Conservation (phyloP, 92 coral and sea anemone species). For the Actinernus sp. region DNA sequence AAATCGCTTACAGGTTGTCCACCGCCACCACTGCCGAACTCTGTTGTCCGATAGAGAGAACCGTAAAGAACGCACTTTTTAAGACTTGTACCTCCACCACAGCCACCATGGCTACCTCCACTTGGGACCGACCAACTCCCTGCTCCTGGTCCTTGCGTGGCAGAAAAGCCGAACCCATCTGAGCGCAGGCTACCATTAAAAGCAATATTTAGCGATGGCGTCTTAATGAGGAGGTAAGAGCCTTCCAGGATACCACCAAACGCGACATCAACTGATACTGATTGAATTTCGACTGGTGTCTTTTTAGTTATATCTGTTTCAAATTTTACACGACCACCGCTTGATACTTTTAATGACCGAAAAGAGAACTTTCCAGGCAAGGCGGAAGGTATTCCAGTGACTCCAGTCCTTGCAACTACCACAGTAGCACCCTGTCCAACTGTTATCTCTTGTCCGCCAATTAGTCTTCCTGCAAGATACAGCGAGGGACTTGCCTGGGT, state of each 20-base stretch:
- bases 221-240: constrained; percentile 30
- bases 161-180: constrained; percentile 42
- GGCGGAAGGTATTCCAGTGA: constrained; percentile 48
- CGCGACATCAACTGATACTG: constrained; percentile 51
- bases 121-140: constrained; percentile 24
- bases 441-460: constrained; percentile 64
- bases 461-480: constrained; percentile 55
- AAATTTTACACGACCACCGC: constrained; percentile 54
- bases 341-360: constrained; percentile 50
- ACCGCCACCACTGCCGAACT: constrained; percentile 73
- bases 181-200: constrained; percentile 50
- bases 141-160: constrained; percentile 53
- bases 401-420: constrained; percentile 49
- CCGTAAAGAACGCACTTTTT: constrained; percentile 54
- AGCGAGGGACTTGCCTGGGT: constrained; percentile 56
- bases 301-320: constrained; percentile 16
- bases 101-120: constrained; percentile 76
- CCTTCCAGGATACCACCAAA: constrained; percentile 63
- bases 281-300: constrained; percentile 39
- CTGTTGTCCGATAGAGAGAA: constrained; percentile 39
- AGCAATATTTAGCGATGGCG: constrained; percentile 44
- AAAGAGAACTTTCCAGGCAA: constrained; percentile 51
- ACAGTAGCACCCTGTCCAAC: constrained; percentile 51
- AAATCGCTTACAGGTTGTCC: constrained; percentile 8
- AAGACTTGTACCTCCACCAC: constrained; percentile 55